Evolutionary conservation across 2,888 invertebrate genomes (phyloP).

Genomic region (Diarsia dahlii): DNA sequence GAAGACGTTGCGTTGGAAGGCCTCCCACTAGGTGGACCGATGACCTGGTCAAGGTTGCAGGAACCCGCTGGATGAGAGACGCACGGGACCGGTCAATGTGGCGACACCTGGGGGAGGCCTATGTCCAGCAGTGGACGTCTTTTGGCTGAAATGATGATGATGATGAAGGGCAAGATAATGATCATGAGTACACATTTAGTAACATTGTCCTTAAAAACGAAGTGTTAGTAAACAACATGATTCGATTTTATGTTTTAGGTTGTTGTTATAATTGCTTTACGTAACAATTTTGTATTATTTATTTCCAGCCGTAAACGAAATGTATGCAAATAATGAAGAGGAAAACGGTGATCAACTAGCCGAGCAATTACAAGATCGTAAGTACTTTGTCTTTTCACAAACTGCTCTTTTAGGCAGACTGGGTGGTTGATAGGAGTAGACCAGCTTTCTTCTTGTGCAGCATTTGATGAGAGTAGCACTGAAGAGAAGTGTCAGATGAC

Average conservation of each 20-base stretch:
- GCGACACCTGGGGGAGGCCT: no score
- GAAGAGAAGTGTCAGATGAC: neutral
- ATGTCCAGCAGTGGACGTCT: no score
- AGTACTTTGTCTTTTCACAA: slow-evolving; percentile 4
- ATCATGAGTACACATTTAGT: no score
- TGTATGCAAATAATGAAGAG: slow-evolving; percentile 60
- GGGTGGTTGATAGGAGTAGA: neutral
- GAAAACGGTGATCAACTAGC: slow-evolving; percentile 36
- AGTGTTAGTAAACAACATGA: no score
- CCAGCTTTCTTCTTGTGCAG: neutral
- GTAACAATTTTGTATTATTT: neutral
- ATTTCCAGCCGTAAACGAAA: slow-evolving; percentile 69
- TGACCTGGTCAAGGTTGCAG: no score
- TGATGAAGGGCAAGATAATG: no score
- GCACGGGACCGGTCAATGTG: no score
- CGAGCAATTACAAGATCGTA: slow-evolving; percentile 35
- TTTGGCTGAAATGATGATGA: no score
- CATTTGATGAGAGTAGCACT: neutral
- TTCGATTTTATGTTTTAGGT: neutral
- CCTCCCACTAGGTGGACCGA: no score
- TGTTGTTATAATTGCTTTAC: neutral
- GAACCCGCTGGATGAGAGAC: no score
- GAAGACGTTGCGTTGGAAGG: no score
- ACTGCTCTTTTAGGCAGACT: neutral
- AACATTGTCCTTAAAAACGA: no score